phyloP scores from a whole-genome alignment of 2,888 invertebrate genomes.

The Mystacides longicornis region DNA sequence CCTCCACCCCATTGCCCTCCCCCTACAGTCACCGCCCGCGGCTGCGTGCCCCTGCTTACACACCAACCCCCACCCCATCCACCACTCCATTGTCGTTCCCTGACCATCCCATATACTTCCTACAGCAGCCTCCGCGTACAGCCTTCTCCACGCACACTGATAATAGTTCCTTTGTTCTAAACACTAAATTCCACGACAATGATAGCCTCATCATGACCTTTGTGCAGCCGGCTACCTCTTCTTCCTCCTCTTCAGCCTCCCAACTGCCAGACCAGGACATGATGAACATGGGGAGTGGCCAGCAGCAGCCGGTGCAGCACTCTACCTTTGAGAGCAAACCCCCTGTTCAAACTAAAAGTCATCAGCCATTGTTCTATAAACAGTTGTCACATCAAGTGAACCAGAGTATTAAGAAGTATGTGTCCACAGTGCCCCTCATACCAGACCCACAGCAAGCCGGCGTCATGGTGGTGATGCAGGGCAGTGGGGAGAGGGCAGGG shows the following conservation, averaged over 20 bases:
- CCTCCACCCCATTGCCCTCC: constrained; percentile 4
- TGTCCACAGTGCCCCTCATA: background rate
- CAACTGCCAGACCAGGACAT: background rate
- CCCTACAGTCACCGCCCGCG: background rate
- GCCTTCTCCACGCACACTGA: background rate
- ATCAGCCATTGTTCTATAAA: background rate
- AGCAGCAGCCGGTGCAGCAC: too few relatives aligned
- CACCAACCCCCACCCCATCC: constrained; percentile 8
- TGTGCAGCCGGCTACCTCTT: background rate
- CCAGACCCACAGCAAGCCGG: background rate
- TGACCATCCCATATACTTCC: background rate
- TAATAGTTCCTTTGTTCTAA: background rate
- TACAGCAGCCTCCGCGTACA: background rate
- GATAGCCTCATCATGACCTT: background rate
- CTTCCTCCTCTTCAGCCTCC: too few relatives aligned
- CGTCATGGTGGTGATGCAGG: background rate
- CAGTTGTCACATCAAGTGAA: background rate
- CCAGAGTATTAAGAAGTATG: background rate
- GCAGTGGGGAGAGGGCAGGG: background rate
- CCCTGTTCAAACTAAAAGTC: background rate
- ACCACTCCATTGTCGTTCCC: background rate
- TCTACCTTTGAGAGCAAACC: background rate
- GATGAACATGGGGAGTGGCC: background rate
- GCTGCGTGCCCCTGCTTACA: background rate
- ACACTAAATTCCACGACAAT: background rate